A percentile compares a stretch with the other conserved stretches of the same genome.
Conservation (phyloP, 2,888 invertebrate species). For the Chaitophorus viminalis region DNA sequence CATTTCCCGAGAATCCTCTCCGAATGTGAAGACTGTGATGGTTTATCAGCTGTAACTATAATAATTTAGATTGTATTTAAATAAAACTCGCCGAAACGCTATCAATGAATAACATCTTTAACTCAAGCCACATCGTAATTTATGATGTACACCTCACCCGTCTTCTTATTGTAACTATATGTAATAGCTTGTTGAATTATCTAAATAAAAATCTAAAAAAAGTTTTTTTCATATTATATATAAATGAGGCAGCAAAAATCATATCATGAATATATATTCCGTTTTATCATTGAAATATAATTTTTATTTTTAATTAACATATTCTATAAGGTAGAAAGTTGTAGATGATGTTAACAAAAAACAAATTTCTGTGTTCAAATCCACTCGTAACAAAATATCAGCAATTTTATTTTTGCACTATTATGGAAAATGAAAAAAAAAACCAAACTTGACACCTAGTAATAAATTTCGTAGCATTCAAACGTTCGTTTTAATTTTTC, state of each 20-base stretch:
- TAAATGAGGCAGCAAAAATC: background rate
- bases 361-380: background rate
- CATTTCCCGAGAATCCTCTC: background rate
- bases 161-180: no score
- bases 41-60: no score
- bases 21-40: background rate
- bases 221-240: no score
- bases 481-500: slow-evolving; percentile 40
- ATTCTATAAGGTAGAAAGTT: no score
- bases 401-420: background rate
- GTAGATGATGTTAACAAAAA: background rate
- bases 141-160: no score
- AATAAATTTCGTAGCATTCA: slow-evolving; percentile 42
- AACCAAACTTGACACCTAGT: background rate
- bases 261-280: background rate
- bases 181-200: no score
- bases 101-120: no score
- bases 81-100: no score
- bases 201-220: no score
- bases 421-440: background rate
- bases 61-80: no score
- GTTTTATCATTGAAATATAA: background rate
- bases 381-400: background rate
- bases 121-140: no score
- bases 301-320: background rate